A percentile compares a stretch with the other conserved stretches of the same genome.
These are phyloP conservation scores for Butorides virescens DNA, from an alignment of 2,113 vertebrate genomes.

Conservation along the genomic window DNA sequence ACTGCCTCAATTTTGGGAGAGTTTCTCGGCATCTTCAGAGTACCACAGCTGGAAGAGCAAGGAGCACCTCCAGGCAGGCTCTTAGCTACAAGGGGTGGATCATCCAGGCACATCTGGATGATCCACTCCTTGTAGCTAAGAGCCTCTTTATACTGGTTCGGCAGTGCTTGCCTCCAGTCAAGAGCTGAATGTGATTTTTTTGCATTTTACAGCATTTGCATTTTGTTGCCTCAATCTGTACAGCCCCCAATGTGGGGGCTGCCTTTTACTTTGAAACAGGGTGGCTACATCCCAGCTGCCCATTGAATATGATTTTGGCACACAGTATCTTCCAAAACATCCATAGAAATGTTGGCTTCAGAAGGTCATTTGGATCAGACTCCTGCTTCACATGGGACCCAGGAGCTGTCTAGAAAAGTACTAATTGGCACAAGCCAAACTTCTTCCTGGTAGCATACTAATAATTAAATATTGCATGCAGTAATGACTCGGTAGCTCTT, in stretches of 20 bases:
- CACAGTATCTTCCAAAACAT: not conserved
- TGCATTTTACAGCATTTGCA: rapidly evolving
- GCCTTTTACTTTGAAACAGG: not conserved
- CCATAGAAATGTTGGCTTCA: not conserved
- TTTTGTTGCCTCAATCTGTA: not conserved
- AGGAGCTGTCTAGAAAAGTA: not conserved
- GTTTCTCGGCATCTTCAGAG: not conserved
- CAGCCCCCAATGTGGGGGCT: not conserved
- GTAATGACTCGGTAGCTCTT: not conserved
- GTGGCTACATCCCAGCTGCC: not conserved
- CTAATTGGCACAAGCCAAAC: not conserved
- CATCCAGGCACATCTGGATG: too few species aligned
- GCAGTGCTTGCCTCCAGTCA: not conserved
- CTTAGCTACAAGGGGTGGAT: too few species aligned
- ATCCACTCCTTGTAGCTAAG: not conserved
- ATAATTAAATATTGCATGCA: not conserved
- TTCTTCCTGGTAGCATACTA: not conserved
- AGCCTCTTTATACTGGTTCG: not conserved
- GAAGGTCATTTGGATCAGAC: not conserved
- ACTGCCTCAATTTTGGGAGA: not conserved
- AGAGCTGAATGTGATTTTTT: not conserved
- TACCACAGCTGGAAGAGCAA: not conserved
- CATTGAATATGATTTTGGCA: not conserved
- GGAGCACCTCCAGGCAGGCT: not conserved
- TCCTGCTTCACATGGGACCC: not conserved